Base-by-base conservation (phyloP, 2,797 vertebrate species). In the Remorina albescens region DNA sequence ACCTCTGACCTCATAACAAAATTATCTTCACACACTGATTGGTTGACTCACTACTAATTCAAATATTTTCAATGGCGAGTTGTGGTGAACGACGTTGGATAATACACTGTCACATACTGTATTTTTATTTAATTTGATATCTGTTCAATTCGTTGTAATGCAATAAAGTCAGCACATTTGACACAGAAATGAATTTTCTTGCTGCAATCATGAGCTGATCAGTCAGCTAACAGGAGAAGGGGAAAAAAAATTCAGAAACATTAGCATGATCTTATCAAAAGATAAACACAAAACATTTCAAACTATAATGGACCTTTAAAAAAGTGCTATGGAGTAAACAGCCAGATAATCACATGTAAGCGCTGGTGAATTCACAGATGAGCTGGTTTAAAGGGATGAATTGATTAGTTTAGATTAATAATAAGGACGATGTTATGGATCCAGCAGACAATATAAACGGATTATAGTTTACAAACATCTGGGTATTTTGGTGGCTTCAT, bases 1-100 rank as follows among this genome's bases (percentile, higher is more conserved):
- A 68, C 19, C 37, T 81, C 64, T 74, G 12, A 72, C 1, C 46
- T 50, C 2, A 5, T 36, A 16, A 37, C 39, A 57, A 63, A 42
- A 59, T 2, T 0, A 62, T 41, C 46, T 65, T 76, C 8, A 37
- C 10, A 25, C 30, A 57, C 7, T 12, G n/a, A 60, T 4, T 19
- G 21, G 46, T 5, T 39, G 13, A 58, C 4, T 66, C 9, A 56
- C 12, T 23, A 30, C 21, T 50, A 19, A 37, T 8, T 37, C 2
- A 65, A 8, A 54, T n/a, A 2, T 34, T 51, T 34, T 28, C 34
- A 69, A 26, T 18, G 18, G 18, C 9, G 11, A 34, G 10, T 8
- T 11, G 11, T 30, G 12, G 6, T 76, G 41, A 76, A 58, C 15
- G 2, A 62, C 7, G 3, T 26, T 1, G 5, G 1, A 8, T 57